Evolutionary conservation across 2,113 vertebrate genomes (phyloP).

Genomic region (Sylvicapra grimmia): DNA sequence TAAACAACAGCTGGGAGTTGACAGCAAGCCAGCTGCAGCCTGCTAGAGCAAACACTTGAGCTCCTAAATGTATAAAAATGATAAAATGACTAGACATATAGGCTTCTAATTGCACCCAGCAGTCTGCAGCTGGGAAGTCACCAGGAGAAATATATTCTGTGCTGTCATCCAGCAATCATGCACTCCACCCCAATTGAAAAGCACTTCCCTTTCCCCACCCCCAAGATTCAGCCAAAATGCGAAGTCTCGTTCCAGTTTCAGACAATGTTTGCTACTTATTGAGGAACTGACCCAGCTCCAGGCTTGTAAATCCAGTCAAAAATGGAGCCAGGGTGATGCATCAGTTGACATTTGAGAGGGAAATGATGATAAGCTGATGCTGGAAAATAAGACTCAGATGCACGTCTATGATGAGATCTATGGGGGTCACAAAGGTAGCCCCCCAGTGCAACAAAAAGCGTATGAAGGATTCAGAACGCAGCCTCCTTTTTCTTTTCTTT

Average conservation of each 20-base stretch:
- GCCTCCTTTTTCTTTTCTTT: neutral
- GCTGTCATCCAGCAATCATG: slow-evolving; percentile 50
- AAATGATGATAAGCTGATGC: neutral
- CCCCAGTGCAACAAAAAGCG: accelerated
- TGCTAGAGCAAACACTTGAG: slow-evolving; percentile 58
- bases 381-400: neutral
- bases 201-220: slow-evolving; percentile 54
- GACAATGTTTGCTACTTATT: slow-evolving; percentile 10
- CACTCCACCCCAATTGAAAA: slow-evolving; percentile 58
- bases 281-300: neutral
- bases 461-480: neutral
- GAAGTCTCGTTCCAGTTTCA: slow-evolving; percentile 23
- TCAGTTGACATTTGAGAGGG: neutral
- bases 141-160: slow-evolving; percentile 63
- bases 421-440: neutral
- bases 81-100: slow-evolving; percentile 51
- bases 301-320: neutral
- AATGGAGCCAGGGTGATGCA: neutral
- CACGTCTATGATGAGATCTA: neutral
- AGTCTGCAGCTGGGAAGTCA: slow-evolving; percentile 75
- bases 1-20: slow-evolving; percentile 75
- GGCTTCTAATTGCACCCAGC: slow-evolving; percentile 73
- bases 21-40: slow-evolving; percentile 74
- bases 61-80: slow-evolving; percentile 47
- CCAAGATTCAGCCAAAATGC: slow-evolving; percentile 44